A percentile compares a stretch with the other conserved stretches of the same genome.
These are phyloP conservation scores for Cinara cedri DNA, from an alignment of 2,888 invertebrate genomes.

Conservation along the genomic window DNA sequence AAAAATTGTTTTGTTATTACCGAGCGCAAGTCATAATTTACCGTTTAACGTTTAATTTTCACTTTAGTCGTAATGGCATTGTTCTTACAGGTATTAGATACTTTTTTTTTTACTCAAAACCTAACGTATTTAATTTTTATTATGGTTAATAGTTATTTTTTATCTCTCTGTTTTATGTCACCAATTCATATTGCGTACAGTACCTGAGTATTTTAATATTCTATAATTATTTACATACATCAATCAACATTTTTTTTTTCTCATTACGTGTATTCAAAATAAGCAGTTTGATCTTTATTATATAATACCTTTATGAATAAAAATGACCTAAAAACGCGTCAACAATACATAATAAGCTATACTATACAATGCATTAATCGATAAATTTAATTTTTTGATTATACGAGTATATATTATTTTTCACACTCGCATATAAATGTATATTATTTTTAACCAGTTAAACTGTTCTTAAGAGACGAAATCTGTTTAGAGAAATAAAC, in stretches of 20 bases:
- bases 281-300: background rate
- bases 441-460: no score
- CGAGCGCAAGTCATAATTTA: background rate
- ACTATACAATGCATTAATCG: no score
- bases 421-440: no score
- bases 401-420: no score
- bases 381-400: no score
- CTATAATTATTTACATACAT: background rate
- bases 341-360: no score
- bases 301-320: background rate
- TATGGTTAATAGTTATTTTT: background rate
- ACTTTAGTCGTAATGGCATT: background rate
- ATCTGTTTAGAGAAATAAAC: no score
- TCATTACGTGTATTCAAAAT: background rate
- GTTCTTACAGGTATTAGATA: no score
- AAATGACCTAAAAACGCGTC: no score
- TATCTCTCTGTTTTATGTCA: background rate
- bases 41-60: conserved; percentile 7
- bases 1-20: conserved; percentile 1
- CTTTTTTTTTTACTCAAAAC: background rate
- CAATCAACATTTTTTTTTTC: background rate
- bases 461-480: no score
- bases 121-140: background rate
- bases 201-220: background rate
- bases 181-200: background rate